A percentile compares a stretch with the other conserved stretches of the same genome.
Conservation (phyloP, 2,888 invertebrate genomes). For the Fabriciana adippe region DNA sequence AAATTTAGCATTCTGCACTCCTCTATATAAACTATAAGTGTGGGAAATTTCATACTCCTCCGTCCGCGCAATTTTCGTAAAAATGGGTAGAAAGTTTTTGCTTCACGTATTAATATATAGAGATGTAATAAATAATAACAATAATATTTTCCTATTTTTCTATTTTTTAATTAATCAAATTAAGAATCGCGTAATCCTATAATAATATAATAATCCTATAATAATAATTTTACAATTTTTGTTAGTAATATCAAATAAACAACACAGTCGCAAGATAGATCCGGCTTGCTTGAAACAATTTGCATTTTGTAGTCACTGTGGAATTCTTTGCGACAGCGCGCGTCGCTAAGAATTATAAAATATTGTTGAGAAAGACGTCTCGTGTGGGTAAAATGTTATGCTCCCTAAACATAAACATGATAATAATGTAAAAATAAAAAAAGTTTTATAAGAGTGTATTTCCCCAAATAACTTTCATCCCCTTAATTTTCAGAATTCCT, state of each 20-base stretch:
- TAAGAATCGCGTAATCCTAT: too few relatives aligned
- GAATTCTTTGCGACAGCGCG: conserved; percentile 41
- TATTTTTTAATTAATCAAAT: not conserved
- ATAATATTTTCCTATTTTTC: not conserved
- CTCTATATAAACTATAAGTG: too few relatives aligned
- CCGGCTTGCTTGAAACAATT: conserved; percentile 44
- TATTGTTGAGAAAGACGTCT: not conserved
- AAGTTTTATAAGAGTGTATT: too few relatives aligned
- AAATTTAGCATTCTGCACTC: too few relatives aligned
- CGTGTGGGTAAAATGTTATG: not conserved
- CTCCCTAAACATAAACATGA: not conserved
- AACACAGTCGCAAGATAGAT: conserved; percentile 45
- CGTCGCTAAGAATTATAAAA: conserved; percentile 33
- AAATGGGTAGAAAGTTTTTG: too few relatives aligned
- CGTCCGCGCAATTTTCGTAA: too few relatives aligned
- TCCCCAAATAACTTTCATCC: too few relatives aligned
- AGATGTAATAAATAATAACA: too few relatives aligned
- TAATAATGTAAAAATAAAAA: not conserved
- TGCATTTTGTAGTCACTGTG: conserved; percentile 44
- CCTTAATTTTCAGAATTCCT: too few relatives aligned
- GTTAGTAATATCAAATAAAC: conserved; percentile 32
- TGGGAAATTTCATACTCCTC: too few relatives aligned
- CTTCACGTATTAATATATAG: too few relatives aligned
- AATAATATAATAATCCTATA: too few relatives aligned
- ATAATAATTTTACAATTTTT: not conserved